These are phyloP conservation scores for Chrysomela aeneicollis DNA, from an alignment of 2,888 invertebrate species.

Conservation along the genomic window DNA sequence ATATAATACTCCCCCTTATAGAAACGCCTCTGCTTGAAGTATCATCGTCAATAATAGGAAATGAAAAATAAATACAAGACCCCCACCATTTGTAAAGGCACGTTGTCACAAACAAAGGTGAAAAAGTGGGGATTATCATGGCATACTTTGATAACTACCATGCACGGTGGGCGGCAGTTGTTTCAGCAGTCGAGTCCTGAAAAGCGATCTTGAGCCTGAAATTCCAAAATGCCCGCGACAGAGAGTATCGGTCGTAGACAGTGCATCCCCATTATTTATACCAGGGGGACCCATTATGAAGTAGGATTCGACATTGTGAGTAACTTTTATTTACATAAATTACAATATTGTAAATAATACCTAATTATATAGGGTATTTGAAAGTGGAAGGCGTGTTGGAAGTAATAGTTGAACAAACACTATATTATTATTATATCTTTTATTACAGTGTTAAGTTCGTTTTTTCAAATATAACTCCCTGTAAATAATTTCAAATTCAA, in stretches of 20 bases:
- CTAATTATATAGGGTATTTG: neutral
- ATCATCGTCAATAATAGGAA: too few relatives aligned
- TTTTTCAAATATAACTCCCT: too few relatives aligned
- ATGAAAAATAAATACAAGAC: too few relatives aligned
- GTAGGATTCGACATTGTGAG: constrained; percentile 88
- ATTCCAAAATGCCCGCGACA: constrained; percentile 52
- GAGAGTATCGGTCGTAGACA: constrained; percentile 65
- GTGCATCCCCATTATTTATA: constrained; percentile 79
- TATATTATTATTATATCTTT: too few relatives aligned
- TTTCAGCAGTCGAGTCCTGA: constrained; percentile 1
- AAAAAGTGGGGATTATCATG: constrained; percentile 17
- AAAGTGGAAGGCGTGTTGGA: too few relatives aligned
- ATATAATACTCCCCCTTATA: too few relatives aligned
- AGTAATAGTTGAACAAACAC: too few relatives aligned
- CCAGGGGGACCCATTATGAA: constrained; percentile 83
- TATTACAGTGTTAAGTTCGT: too few relatives aligned
- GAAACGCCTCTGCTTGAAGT: too few relatives aligned
- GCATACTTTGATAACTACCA: neutral
- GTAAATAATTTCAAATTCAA: too few relatives aligned
- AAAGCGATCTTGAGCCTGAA: neutral
- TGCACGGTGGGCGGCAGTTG: neutral
- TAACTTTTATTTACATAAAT: constrained; percentile 26
- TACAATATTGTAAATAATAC: neutral
- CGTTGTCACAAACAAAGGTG: neutral
- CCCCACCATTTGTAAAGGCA: too few relatives aligned